These are phyloP conservation scores for Nyctibius bracteatus DNA, from an alignment of 2,113 vertebrate genomes.

Conservation along the genomic window DNA sequence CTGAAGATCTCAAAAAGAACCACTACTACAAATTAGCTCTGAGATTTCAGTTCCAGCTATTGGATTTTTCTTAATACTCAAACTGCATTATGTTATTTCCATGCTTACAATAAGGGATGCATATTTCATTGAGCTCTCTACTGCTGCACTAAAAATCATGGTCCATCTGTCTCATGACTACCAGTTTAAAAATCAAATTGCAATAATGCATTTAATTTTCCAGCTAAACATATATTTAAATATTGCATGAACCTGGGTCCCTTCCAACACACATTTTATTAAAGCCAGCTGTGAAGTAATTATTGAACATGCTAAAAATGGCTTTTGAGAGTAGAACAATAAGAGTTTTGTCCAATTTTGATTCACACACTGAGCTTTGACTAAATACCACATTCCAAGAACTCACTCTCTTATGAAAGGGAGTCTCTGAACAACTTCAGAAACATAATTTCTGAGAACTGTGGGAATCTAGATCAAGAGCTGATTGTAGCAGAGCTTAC, in stretches of 20 bases:
- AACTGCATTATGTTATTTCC: neutral
- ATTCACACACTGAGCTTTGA: neutral
- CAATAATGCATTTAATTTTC: neutral
- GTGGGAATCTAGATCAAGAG: conserved; percentile 32
- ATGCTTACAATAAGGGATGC: neutral
- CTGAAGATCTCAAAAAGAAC: neutral
- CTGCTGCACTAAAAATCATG: neutral
- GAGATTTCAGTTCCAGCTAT: neutral
- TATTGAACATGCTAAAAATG: conserved; percentile 17
- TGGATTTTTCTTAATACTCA: neutral
- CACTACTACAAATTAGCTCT: neutral
- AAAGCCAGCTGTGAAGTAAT: conserved; percentile 20
- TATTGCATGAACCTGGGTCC: neutral
- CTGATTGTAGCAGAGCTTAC: neutral
- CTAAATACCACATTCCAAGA: neutral
- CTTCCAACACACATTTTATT: conserved; percentile 2
- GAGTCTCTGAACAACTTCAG: neutral
- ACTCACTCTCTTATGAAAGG: neutral
- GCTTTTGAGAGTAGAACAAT: conserved; percentile 2
- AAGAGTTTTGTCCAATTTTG: neutral
- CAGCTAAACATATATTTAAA: neutral
- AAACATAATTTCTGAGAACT: conserved; percentile 16
- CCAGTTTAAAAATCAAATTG: neutral
- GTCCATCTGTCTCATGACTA: neutral
- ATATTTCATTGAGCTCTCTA: neutral